Evolutionary conservation across 2,888 invertebrate genomes (phyloP).

Genomic region (Brenthis hecate): DNA sequence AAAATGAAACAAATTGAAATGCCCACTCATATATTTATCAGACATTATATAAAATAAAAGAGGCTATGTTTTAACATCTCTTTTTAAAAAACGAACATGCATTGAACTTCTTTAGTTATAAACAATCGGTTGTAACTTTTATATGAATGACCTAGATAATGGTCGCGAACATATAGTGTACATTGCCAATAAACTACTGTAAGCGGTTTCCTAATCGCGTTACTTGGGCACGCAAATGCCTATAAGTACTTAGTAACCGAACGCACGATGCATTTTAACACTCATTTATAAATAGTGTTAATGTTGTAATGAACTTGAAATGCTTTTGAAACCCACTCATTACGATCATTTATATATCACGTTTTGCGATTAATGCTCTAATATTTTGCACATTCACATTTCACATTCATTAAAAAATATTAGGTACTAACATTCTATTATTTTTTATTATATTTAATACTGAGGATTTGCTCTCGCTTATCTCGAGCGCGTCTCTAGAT

Average conservation of each 20-base stretch:
- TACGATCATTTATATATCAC: constrained; percentile 25
- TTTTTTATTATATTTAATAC: background rate
- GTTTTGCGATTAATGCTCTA: constrained; percentile 1
- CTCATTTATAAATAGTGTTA: constrained; percentile 38
- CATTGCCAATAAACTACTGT: constrained; percentile 50
- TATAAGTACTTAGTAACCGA: constrained; percentile 37
- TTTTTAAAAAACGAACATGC: background rate
- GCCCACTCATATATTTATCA: too few species aligned
- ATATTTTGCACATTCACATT: background rate
- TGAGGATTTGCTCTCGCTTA: too few species aligned
- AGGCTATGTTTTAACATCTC: background rate
- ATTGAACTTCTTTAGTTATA: background rate
- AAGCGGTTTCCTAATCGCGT: constrained; percentile 49
- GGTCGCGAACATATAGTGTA: constrained; percentile 47
- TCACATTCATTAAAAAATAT: background rate
- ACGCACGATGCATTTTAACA: constrained; percentile 45
- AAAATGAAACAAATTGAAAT: background rate
- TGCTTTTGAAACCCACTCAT: constrained; percentile 38
- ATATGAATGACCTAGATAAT: constrained; percentile 46
- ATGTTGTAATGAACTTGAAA: constrained; percentile 47
- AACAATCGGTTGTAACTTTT: constrained; percentile 26
- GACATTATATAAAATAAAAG: background rate
- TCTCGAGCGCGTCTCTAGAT: too few species aligned
- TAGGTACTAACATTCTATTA: background rate
- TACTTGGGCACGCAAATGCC: constrained; percentile 42